Base-by-base conservation (phyloP, 1,140 invertebrate species). In the Uloborus diversus region DNA sequence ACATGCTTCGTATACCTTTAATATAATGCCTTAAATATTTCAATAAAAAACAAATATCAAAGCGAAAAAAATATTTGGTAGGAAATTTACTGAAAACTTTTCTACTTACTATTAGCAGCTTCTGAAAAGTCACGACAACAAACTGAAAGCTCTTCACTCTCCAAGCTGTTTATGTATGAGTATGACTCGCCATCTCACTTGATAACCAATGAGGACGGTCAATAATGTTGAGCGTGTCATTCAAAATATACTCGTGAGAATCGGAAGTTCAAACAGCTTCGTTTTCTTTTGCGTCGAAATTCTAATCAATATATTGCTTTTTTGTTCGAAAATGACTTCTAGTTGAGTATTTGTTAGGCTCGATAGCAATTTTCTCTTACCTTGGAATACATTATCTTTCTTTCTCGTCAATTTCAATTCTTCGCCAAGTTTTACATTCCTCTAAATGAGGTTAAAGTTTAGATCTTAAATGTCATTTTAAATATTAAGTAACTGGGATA, bases 231-330 rank as follows among this genome's bases (percentile, higher is more conserved):
- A 61, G 73, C 73, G 73, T 78, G 73, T 61, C 51, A 42, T 64
- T 75, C 71, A 75, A 64, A 71, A 75, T 35, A 61, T 78, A 78
- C 49, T 66, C 47, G 62, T 78, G 62, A 78, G 73, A 78, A 66
- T 27, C 37, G 47, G 73, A 53, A 78, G 73, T 78, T 78, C 73
- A 78, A 78, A 78, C 62, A 78, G 47, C 47, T 61, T 37, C 17
- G 47, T 66, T 78, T 75, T 75, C 56, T 20, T 32, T 61, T 78
- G 20, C 25, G 37, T 4, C 25, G 73, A 78, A 56, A 78, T 66
- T 14, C 17, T 32, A 37, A 78, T 78, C 73, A 42, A 78, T 78
- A 78, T 78, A 66, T 78, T 27, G 73, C 73, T 65, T 78, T 78
- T 78, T 66, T 75, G 71, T 53, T n/a, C 33, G 42, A n/a, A 57